Conservation (phyloP, 2,888 invertebrate genomes). For the Nemotelus pantherinus region DNA sequence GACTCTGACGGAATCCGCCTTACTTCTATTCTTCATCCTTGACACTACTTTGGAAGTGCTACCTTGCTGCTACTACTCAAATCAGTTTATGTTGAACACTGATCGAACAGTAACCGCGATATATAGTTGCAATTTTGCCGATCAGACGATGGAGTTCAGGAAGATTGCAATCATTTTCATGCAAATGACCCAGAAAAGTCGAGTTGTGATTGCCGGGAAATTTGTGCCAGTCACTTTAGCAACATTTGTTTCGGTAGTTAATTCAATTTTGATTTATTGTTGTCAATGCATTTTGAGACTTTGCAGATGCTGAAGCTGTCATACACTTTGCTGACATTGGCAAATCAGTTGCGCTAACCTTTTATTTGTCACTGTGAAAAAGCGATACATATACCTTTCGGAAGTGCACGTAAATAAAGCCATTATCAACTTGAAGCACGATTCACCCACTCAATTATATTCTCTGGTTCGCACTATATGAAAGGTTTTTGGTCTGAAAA, state of each 20-base stretch:
- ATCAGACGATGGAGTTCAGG: conserved; percentile 34
- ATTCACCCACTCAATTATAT: no score
- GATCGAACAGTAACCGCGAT: conserved; percentile 30
- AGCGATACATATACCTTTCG: no score
- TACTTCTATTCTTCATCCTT: not conserved
- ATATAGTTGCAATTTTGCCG: conserved; percentile 40
- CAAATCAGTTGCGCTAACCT: conserved; percentile 1
- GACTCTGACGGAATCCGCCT: not conserved
- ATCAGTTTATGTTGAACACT: conserved; percentile 20
- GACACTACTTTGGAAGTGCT: not conserved
- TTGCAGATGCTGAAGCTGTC: conserved; percentile 22
- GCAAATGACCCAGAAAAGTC: conserved; percentile 28
- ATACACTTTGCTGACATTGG: conserved; percentile 4
- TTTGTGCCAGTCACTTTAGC: conserved; percentile 19
- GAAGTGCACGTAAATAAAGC: no score
- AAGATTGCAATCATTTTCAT: conserved; percentile 42
- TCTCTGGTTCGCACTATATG: no score
- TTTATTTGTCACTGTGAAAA: no score
- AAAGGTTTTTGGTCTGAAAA: no score
- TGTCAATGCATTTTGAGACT: not conserved
- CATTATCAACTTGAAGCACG: no score
- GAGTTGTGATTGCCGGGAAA: conserved; percentile 32
- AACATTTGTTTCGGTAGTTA: conserved; percentile 8
- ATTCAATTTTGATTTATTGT: not conserved
- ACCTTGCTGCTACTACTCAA: conserved; percentile 40